A percentile compares a stretch with the other conserved stretches of the same genome.
Evolutionary conservation across 2,797 vertebrate species (phyloP).

Genomic region (Melanotaenia pygmaea): DNA sequence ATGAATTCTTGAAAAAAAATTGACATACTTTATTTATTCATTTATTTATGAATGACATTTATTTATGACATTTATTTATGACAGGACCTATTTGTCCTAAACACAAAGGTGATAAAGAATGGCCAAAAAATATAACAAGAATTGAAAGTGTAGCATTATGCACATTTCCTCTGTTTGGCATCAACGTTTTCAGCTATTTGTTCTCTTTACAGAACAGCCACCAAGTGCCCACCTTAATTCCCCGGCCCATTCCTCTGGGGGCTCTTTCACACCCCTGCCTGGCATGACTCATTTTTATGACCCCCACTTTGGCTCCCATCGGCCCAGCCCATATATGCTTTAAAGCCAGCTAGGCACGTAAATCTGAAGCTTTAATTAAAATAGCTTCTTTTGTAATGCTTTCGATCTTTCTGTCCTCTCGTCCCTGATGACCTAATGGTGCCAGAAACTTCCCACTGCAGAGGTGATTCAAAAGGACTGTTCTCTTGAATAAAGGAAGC

Average conservation of each 20-base stretch:
- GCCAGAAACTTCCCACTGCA: constrained; percentile 61
- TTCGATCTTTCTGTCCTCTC: constrained; percentile 52
- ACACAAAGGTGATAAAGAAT: constrained; percentile 18
- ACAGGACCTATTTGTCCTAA: background rate
- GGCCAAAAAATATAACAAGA: constrained; percentile 52
- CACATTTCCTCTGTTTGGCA: constrained; percentile 63
- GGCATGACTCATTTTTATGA: constrained; percentile 81
- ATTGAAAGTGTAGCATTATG: constrained; percentile 45
- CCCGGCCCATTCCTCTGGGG: constrained; percentile 57
- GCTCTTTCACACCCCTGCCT: constrained; percentile 62
- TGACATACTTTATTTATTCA: background rate
- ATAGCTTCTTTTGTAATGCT: constrained; percentile 70
- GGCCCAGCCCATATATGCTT: constrained; percentile 56
- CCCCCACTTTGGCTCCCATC: constrained; percentile 65
- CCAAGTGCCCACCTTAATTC: constrained; percentile 69
- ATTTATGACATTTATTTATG: too few species aligned
- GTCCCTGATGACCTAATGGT: constrained; percentile 69
- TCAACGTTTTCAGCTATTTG: constrained; percentile 69
- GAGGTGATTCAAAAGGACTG: constrained; percentile 59
- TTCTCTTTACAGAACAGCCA: constrained; percentile 78
- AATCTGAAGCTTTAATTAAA: constrained; percentile 86
- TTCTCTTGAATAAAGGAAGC: constrained; percentile 48
- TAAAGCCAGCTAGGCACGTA: constrained; percentile 75
- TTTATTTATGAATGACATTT: too few species aligned
- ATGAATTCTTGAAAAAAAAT: background rate